Conservation (phyloP, 2,797 vertebrate species). For the Lerista edwardsae region DNA sequence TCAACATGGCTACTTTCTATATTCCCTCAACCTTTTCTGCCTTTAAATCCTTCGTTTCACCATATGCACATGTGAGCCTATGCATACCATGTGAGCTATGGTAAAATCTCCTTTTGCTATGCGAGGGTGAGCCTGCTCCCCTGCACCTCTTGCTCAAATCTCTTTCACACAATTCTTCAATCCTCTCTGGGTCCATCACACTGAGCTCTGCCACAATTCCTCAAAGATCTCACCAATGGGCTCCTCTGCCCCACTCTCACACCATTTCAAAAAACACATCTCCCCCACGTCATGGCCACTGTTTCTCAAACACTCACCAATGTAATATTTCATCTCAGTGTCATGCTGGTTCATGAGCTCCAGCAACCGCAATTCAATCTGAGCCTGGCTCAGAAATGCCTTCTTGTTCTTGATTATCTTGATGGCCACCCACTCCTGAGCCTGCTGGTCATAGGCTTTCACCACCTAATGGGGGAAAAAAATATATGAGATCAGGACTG, state of each 20-base stretch:
- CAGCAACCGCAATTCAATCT: conserved; percentile 92
- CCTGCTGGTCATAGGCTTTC: conserved; percentile 94
- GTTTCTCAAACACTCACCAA: conserved; percentile 78
- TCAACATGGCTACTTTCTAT: not conserved
- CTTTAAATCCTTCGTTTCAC: not conserved
- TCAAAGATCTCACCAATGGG: not conserved
- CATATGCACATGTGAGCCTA: not conserved
- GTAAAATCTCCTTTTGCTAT: not conserved
- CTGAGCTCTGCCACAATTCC: not conserved
- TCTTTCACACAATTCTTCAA: not conserved
- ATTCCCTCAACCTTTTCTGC: not conserved
- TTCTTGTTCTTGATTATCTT: conserved; percentile 98
- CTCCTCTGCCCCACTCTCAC: not conserved
- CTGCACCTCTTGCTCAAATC: not conserved
- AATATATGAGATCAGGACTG: not conserved
- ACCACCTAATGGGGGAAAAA: conserved; percentile 81
- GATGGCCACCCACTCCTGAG: conserved; percentile 95
- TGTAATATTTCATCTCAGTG: conserved; percentile 97
- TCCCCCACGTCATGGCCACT: not conserved
- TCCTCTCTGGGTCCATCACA: not conserved
- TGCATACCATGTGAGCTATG: too few species aligned
- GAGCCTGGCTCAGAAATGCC: conserved; percentile 95
- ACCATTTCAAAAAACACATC: not conserved
- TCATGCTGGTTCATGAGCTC: conserved; percentile 98
- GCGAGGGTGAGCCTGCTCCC: not conserved